phyloP scores from a whole-genome alignment of 1,140 invertebrate species.

The Lanistes nyassanus region DNA sequence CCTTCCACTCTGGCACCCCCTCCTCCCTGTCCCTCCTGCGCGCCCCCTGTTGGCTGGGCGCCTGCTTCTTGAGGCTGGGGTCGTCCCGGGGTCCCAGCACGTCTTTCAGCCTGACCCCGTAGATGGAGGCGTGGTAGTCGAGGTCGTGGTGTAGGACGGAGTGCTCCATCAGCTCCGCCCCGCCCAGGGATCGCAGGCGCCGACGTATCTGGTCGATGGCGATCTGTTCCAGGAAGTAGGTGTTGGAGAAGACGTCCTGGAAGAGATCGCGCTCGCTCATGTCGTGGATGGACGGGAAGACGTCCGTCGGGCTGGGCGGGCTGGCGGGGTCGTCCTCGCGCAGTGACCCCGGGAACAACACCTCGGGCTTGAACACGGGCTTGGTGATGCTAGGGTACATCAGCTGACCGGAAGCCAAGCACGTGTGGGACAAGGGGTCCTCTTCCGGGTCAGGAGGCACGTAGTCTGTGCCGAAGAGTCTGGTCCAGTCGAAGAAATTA shows the following conservation, averaged over 20 bases:
- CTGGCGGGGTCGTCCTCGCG: constrained; percentile 6
- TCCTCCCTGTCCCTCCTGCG: neutral
- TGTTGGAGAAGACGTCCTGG: constrained; percentile 29
- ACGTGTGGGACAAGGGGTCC: too few species aligned
- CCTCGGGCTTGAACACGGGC: neutral
- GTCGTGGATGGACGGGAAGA: constrained; percentile 25
- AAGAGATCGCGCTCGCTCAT: constrained; percentile 23
- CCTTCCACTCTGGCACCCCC: constrained; percentile 1
- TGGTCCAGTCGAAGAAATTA: too few species aligned
- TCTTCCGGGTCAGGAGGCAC: too few species aligned
- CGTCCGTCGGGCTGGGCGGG: neutral
- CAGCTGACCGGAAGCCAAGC: neutral
- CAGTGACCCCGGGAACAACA: constrained; percentile 25
- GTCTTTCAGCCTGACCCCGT: constrained; percentile 41
- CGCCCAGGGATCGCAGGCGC: constrained; percentile 15
- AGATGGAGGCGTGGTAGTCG: constrained; percentile 45
- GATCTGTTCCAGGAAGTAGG: constrained; percentile 22
- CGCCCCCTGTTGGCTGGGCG: neutral
- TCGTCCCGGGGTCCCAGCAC: constrained; percentile 6
- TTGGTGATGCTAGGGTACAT: neutral
- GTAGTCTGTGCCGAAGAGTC: too few species aligned
- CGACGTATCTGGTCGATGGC: constrained; percentile 26
- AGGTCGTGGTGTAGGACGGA: constrained; percentile 41
- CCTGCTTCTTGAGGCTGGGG: neutral
- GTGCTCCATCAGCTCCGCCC: constrained; percentile 12